A percentile compares a stretch with the other conserved stretches of the same genome.
These are phyloP conservation scores for Dyspetes luteomarginatus DNA, from an alignment of 2,888 invertebrate genomes.

Conservation along the genomic window DNA sequence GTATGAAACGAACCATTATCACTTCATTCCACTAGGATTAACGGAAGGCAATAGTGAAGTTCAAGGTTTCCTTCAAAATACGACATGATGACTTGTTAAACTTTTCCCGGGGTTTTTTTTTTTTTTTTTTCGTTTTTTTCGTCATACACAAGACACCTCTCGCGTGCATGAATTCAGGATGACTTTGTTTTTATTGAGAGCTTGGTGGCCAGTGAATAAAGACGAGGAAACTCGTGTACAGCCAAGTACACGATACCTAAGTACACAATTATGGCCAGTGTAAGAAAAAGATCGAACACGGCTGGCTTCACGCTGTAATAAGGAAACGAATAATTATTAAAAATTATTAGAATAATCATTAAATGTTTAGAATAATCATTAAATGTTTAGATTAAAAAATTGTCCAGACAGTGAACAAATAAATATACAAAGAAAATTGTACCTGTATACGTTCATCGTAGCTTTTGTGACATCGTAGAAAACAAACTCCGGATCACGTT, in stretches of 20 bases:
- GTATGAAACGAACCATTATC: not conserved
- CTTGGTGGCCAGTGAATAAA: slow-evolving; percentile 86
- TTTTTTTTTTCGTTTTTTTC: slow-evolving; percentile 10
- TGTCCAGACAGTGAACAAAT: not conserved
- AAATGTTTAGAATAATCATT: slow-evolving; percentile 8
- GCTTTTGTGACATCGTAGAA: slow-evolving; percentile 94
- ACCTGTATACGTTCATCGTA: slow-evolving; percentile 94
- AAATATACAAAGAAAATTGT: slow-evolving; percentile 72
- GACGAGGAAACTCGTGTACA: slow-evolving; percentile 88
- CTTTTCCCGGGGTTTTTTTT: slow-evolving; percentile 1
- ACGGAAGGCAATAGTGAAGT: slow-evolving; percentile 7
- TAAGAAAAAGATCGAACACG: slow-evolving; percentile 97
- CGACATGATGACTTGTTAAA: not conserved
- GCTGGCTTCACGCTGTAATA: slow-evolving; percentile 97
- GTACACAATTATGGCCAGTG: slow-evolving; percentile 93
- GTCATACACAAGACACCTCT: slow-evolving; percentile 9
- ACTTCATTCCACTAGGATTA: slow-evolving; percentile 14
- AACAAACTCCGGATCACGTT: slow-evolving; percentile 96
- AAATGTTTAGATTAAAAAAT: not conserved
- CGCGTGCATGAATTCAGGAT: slow-evolving; percentile 69
- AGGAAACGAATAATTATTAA: slow-evolving; percentile 68
- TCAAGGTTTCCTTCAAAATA: not conserved
- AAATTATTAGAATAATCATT: not conserved
- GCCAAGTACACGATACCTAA: slow-evolving; percentile 93
- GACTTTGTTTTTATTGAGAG: slow-evolving; percentile 78